Evolutionary conservation across 2,797 vertebrate species (phyloP).

Genomic region (Diceros bicornis): DNA sequence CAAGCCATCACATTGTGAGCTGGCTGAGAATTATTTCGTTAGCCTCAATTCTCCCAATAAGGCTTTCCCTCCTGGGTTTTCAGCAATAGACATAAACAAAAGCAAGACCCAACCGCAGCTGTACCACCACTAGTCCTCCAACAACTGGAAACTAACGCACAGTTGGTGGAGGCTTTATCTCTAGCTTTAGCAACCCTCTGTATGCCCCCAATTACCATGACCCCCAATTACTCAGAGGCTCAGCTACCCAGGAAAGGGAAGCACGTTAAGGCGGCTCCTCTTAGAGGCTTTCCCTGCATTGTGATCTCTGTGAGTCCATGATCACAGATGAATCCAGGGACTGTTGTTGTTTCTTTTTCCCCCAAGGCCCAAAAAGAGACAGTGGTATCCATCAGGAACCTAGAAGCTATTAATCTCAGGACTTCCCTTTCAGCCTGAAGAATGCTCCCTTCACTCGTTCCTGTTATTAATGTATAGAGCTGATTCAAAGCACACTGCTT

Average conservation of each 20-base stretch:
- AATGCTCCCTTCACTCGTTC: constrained; percentile 18
- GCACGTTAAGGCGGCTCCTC: not conserved
- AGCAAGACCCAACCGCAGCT: not conserved
- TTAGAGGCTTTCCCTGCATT: not conserved
- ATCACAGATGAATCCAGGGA: constrained; percentile 58
- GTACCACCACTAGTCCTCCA: not conserved
- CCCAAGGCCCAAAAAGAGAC: constrained; percentile 11
- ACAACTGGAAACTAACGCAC: not conserved
- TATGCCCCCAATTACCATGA: not conserved
- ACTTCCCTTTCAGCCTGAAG: constrained; percentile 73
- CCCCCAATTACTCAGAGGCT: not conserved
- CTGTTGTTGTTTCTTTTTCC: not conserved
- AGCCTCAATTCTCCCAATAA: not conserved
- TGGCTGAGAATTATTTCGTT: not conserved
- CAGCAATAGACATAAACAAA: constrained; percentile 59
- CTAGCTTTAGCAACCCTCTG: constrained; percentile 29
- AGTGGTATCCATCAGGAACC: constrained; percentile 68
- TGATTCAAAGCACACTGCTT: constrained; percentile 58
- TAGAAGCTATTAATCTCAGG: not conserved
- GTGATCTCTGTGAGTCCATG: constrained; percentile 18
- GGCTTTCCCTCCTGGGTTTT: not conserved
- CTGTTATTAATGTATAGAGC: constrained; percentile 66
- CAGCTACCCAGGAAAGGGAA: not conserved
- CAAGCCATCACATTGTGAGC: not conserved
- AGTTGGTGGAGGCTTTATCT: constrained; percentile 18